These are phyloP conservation scores for Pundamilia nyererei DNA, from an alignment of 2,113 vertebrate genomes.

Conservation along the genomic window DNA sequence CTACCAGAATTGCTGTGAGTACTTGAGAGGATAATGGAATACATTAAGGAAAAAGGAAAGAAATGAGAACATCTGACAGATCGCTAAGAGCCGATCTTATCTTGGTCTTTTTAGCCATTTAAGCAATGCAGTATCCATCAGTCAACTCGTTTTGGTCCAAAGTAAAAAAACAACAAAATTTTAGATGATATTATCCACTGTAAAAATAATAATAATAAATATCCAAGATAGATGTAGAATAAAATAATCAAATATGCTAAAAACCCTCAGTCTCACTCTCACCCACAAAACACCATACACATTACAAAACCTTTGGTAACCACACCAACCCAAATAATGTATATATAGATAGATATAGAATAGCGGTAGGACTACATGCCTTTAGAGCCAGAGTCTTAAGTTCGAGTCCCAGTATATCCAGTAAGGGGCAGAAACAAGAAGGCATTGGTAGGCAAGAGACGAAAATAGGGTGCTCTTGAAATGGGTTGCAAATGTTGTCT, in stretches of 20 bases:
- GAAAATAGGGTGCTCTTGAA: not conserved
- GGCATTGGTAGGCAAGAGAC: not conserved
- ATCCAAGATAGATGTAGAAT: not conserved
- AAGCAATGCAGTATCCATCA: not conserved
- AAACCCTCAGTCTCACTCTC: rapidly evolving
- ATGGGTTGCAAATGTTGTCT: not conserved
- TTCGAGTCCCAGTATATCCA: not conserved
- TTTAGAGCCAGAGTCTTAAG: not conserved
- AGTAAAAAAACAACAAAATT: not conserved
- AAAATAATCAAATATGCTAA: not conserved
- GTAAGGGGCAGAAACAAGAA: not conserved
- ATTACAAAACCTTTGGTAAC: not conserved
- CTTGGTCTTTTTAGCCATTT: not conserved
- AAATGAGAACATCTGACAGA: not conserved
- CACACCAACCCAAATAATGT: not conserved
- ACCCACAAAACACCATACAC: not conserved
- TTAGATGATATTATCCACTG: not conserved
- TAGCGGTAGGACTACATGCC: not conserved
- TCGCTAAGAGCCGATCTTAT: not conserved
- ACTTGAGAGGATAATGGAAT: not conserved
- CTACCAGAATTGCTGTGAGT: not conserved
- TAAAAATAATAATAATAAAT: not conserved
- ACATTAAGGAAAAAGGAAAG: not conserved
- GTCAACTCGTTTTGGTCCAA: not conserved
- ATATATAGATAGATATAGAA: not conserved